These are phyloP conservation scores for Panagrolaimus sp. DNA, from an alignment of 1,140 invertebrate species.

Conservation along the genomic window DNA sequence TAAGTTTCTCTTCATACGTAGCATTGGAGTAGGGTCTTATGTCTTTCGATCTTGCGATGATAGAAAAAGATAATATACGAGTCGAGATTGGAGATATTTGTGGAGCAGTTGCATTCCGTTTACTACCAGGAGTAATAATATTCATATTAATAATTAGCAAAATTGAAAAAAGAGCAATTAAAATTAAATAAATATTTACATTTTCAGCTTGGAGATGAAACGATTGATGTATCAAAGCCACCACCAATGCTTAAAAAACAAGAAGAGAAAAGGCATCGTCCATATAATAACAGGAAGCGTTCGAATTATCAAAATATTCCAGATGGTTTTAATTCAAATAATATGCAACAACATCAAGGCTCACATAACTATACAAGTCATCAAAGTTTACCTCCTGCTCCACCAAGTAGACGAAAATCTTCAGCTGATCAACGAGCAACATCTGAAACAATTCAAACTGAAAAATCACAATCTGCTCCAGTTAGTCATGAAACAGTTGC, in stretches of 20 bases:
- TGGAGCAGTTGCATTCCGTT: too few relatives aligned
- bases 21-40: too few relatives aligned
- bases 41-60: too few relatives aligned
- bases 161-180: too few relatives aligned
- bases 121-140: too few relatives aligned
- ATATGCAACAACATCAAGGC: neutral
- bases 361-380: neutral
- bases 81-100: too few relatives aligned
- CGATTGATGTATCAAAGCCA: constrained; percentile 9
- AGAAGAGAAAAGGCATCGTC: neutral
- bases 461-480: constrained; percentile 5
- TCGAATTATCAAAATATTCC: neutral
- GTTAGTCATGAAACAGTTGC: neutral
- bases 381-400: neutral
- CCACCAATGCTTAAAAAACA: constrained; percentile 2
- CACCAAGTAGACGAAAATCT: neutral
- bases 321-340: neutral
- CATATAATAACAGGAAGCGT: neutral
- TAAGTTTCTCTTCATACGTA: too few relatives aligned
- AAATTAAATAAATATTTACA: too few relatives aligned
- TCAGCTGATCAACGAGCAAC: neutral
- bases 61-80: too few relatives aligned
- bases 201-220: neutral
- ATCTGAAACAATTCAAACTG: neutral
- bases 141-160: too few relatives aligned